phyloP scores from a whole-genome alignment of 2,113 vertebrate species.

The Chamaea fasciata region DNA sequence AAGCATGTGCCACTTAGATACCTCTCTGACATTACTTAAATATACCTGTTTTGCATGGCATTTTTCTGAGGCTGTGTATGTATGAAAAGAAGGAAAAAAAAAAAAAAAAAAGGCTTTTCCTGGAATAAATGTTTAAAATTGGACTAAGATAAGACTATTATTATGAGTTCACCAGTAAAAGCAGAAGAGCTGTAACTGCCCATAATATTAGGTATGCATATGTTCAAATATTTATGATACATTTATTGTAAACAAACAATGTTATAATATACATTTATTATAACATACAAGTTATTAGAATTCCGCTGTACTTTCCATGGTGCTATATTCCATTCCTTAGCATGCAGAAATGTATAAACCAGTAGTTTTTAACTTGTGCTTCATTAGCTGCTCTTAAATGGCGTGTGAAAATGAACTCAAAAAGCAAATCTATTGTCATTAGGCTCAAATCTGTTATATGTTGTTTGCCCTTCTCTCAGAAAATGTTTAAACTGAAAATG shows the following conservation, averaged over 20 bases:
- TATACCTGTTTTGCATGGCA: background rate
- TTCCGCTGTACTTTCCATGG: background rate
- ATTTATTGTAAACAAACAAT: no score
- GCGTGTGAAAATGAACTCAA: background rate
- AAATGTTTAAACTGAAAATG: background rate
- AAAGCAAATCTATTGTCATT: background rate
- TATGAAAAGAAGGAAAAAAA: background rate
- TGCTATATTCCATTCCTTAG: background rate
- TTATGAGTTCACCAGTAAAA: background rate
- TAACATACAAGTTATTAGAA: background rate
- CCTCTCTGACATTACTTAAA: background rate
- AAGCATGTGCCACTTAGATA: background rate
- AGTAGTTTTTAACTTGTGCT: background rate
- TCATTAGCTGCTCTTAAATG: background rate
- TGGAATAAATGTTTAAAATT: background rate
- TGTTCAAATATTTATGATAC: background rate
- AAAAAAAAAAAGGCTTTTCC: background rate
- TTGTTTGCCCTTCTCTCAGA: background rate
- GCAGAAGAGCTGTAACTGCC: background rate
- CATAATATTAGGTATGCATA: background rate
- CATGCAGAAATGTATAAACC: background rate
- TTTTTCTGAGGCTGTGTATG: background rate
- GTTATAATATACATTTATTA: no score
- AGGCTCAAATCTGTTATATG: background rate
- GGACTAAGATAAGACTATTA: background rate